Evolutionary conservation across 2,888 invertebrate species (phyloP), one percentile per base, ranked within the genome.

Genomic region (Xylocampa areola): DNA sequence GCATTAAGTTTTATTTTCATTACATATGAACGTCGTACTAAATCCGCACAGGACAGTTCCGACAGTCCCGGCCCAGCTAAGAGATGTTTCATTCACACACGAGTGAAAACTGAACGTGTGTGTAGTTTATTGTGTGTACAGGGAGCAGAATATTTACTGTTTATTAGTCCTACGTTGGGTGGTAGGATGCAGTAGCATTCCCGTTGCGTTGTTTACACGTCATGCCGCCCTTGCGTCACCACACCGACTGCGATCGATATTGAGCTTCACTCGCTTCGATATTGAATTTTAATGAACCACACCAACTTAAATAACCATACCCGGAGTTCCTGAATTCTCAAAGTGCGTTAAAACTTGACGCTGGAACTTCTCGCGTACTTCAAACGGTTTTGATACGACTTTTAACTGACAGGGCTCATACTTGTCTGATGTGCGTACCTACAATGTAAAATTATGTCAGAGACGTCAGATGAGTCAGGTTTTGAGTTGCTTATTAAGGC

Each of bases 231-330:
- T 60, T 73, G 45, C 62, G 72, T 62, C 73, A 77, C 70, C 78
- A 32, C 74, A 67, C n/a, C 65, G 63, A 13, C 50, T 51, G 61
- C 81, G 85, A 86, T 90, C 89, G 77, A 89, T 89, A 85, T 62
- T 55, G 55, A 62, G 58, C 69, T 75, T 71, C 74, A 73, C 74
- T 76, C 77, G 66, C 66, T 73, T 71, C 75, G 62, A 85, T 88
- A 88, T 88, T 81, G 84, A 88, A 88, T 89, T 88, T 88, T 86
- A 87, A 89, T 86, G 84, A 89, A 78, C 64, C 68, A 59, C 66
- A 79, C 73, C 67, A 84, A 83, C 82, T 84, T 79, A 85, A 85
- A 84, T 80, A 86, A 77, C 77, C 65, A 54, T 55, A 72, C 54
- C 66, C 49, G 19, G 54, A 79, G 74, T 74, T 74, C 50, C 71